Percentiles rank a stretch among this genome's conserved stretches.
These are phyloP conservation scores for Sinodicranocentrus sp. DNA, from an alignment of 2,888 invertebrate genomes.

Conservation along the genomic window DNA sequence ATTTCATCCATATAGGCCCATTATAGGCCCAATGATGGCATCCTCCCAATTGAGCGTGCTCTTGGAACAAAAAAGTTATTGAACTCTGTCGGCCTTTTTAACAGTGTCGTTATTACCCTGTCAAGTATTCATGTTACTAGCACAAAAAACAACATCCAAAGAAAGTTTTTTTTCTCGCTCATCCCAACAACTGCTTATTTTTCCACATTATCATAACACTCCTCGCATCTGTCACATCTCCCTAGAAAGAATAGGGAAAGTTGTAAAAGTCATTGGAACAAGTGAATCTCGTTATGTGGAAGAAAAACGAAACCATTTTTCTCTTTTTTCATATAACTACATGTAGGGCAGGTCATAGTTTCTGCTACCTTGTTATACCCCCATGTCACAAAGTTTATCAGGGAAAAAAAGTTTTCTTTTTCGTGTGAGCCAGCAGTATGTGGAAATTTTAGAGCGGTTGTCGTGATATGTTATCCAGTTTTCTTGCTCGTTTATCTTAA, in stretches of 20 bases:
- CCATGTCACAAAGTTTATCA: background rate
- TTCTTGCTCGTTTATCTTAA: background rate
- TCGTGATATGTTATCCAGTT: slow-evolving; percentile 6
- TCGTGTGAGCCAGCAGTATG: background rate
- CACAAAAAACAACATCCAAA: background rate
- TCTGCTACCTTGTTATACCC: background rate
- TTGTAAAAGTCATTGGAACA: background rate
- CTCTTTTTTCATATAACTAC: background rate
- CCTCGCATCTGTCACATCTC: background rate
- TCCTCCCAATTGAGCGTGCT: background rate
- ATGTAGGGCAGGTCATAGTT: slow-evolving; percentile 2
- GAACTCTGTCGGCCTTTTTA: background rate
- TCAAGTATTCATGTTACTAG: background rate
- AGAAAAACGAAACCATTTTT: background rate
- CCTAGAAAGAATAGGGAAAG: background rate
- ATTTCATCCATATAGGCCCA: too few relatives aligned
- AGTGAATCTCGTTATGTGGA: background rate
- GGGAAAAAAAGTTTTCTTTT: background rate
- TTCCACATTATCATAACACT: background rate
- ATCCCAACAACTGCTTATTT: too few relatives aligned
- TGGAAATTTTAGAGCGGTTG: background rate
- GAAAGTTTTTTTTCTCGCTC: background rate
- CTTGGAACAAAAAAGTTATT: background rate
- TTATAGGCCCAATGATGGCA: background rate
- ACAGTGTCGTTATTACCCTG: background rate